Conservation (phyloP, 2,113 vertebrate species). For the Onychostoma macrolepis region DNA sequence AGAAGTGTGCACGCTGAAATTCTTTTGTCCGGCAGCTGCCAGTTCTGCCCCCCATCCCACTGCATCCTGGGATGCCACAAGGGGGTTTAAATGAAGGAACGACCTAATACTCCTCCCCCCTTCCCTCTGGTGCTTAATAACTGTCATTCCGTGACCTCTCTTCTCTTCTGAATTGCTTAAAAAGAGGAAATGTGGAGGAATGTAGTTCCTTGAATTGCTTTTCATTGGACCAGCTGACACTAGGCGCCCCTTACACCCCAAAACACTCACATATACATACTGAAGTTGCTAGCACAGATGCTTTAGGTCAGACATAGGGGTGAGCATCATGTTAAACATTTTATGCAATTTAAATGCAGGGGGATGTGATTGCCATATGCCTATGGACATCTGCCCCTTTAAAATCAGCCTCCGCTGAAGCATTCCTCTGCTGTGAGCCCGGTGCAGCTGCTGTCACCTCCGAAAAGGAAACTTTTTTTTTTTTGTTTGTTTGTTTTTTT, state of each 20-base stretch:
- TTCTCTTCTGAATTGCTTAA: constrained; percentile 13
- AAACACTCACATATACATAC: constrained; percentile 19
- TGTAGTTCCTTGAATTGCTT: constrained; percentile 65
- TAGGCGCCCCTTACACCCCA: neutral
- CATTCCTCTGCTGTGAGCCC: constrained; percentile 39
- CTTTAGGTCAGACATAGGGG: constrained; percentile 40
- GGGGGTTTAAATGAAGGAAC: constrained; percentile 61
- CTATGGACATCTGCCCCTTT: constrained; percentile 43
- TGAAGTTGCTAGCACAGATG: constrained; percentile 55
- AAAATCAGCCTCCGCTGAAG: constrained; percentile 4
- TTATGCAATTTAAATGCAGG: constrained; percentile 43
- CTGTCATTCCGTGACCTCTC: constrained; percentile 46
- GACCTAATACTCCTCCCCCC: constrained; percentile 41
- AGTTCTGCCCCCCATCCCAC: constrained; percentile 25
- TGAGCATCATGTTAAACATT: neutral
- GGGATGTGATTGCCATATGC: constrained; percentile 43
- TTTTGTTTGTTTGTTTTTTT: no score
- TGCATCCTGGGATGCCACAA: constrained; percentile 53
- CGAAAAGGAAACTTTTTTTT: constrained; percentile 32
- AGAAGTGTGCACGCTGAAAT: constrained; percentile 54
- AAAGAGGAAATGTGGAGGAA: constrained; percentile 67
- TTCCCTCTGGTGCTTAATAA: constrained; percentile 35
- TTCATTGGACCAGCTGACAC: constrained; percentile 70
- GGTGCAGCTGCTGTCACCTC: constrained; percentile 67
- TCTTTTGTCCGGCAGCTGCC: constrained; percentile 60